phyloP scores from a whole-genome alignment of 2,888 invertebrate genomes.

The Pterostichus niger region DNA sequence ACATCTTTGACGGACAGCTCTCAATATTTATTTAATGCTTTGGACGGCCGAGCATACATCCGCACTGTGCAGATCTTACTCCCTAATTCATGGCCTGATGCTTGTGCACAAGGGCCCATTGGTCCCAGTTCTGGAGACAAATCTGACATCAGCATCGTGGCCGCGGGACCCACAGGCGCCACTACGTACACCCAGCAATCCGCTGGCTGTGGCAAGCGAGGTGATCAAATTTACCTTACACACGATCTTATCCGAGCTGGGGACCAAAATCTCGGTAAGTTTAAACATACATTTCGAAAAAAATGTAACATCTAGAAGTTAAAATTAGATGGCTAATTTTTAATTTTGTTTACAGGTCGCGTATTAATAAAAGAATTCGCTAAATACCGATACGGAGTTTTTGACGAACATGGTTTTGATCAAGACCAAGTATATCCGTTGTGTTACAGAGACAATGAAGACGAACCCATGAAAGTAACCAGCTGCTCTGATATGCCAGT shows the following conservation, averaged over 20 bases:
- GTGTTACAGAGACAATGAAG: constrained; percentile 77
- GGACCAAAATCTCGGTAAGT: constrained; percentile 73
- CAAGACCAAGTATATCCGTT: constrained; percentile 81
- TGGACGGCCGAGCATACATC: constrained; percentile 80
- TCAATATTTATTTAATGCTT: constrained; percentile 79
- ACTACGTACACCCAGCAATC: constrained; percentile 83
- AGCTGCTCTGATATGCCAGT: constrained; percentile 79
- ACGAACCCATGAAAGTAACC: constrained; percentile 76
- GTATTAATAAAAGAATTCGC: constrained; percentile 82
- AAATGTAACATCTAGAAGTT: constrained; percentile 68
- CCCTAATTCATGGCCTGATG: constrained; percentile 81
- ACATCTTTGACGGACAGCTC: constrained; percentile 80
- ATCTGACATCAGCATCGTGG: constrained; percentile 79
- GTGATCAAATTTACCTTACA: constrained; percentile 80
- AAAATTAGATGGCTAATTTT: constrained; percentile 2
- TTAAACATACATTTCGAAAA: no score
- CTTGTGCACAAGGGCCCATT: constrained; percentile 76
- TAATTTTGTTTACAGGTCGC: constrained; percentile 72
- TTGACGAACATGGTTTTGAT: constrained; percentile 82
- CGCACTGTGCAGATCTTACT: constrained; percentile 81
- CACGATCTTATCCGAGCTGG: constrained; percentile 75
- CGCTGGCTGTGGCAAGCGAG: constrained; percentile 80
- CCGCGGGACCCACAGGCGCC: constrained; percentile 78
- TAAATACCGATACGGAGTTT: constrained; percentile 84
- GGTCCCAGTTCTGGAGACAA: constrained; percentile 78